Percentiles rank a stretch among this genome's conserved stretches.
These are phyloP conservation scores for Ptychochromis oligacanthus DNA, from an alignment of 2,113 vertebrate genomes.

Conservation along the genomic window DNA sequence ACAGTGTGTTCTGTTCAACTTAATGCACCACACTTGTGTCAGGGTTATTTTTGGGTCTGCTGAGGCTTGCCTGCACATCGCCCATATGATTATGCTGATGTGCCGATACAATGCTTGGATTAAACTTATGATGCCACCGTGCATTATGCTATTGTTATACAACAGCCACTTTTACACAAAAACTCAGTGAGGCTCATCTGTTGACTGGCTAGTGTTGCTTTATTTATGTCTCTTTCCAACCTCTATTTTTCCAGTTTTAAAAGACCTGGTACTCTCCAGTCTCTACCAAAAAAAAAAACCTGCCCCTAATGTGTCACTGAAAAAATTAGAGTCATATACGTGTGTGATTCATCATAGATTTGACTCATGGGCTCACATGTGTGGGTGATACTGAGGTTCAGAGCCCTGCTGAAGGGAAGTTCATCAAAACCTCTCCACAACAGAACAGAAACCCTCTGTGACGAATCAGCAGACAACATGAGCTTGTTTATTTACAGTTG, in stretches of 20 bases:
- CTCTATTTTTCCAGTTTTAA: background rate
- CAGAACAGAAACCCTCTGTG: conserved; percentile 51
- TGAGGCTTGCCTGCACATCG: conserved; percentile 28
- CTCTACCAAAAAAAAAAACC: background rate
- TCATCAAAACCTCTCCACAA: conserved; percentile 31
- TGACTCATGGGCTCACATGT: conserved; percentile 63
- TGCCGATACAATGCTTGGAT: conserved; percentile 9
- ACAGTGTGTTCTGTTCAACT: conserved; percentile 29
- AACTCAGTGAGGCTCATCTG: conserved; percentile 4
- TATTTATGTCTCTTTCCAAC: background rate
- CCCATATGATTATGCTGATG: background rate
- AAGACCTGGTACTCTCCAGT: background rate
- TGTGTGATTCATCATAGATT: conserved; percentile 69
- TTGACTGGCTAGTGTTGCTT: background rate
- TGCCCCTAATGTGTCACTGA: conserved; percentile 63
- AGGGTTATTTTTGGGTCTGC: conserved; percentile 42
- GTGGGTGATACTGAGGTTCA: conserved; percentile 50
- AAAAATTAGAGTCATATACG: conserved; percentile 43
- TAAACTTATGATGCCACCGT: background rate
- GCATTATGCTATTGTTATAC: background rate
- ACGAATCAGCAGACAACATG: conserved; percentile 28
- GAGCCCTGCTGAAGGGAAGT: conserved; percentile 41
- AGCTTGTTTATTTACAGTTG: conserved; percentile 69
- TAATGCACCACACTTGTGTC: conserved; percentile 33
- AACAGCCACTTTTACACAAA: background rate